A percentile compares a stretch with the other conserved stretches of the same genome.
Conservation (phyloP, 2,888 invertebrate species). For the Gasteruption jaculator region DNA sequence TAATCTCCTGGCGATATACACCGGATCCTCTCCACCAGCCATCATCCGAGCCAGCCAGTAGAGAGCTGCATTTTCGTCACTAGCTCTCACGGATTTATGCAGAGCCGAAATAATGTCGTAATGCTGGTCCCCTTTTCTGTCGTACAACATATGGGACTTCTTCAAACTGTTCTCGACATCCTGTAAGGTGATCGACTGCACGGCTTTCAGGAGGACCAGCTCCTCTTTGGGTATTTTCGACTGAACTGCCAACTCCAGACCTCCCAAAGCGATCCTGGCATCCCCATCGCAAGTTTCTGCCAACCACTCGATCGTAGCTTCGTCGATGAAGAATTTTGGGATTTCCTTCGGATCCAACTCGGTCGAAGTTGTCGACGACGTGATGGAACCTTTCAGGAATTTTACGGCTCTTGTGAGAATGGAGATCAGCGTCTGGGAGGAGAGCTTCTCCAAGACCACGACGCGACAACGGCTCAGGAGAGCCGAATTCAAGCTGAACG, state of each 20-base stretch:
- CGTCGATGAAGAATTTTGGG: slow-evolving; percentile 53
- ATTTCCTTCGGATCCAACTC: too few species aligned
- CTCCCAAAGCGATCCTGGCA: slow-evolving; percentile 73
- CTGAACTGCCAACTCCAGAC: slow-evolving; percentile 67
- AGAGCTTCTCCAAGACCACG: slow-evolving; percentile 68
- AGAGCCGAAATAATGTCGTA: slow-evolving; percentile 79
- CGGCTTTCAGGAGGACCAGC: slow-evolving; percentile 34
- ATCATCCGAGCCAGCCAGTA: slow-evolving; percentile 81
- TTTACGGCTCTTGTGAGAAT: slow-evolving; percentile 62
- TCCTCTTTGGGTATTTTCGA: slow-evolving; percentile 49
- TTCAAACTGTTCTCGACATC: slow-evolving; percentile 72
- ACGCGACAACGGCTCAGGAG: slow-evolving; percentile 75
- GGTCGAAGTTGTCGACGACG: not conserved
- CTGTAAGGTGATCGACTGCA: slow-evolving; percentile 58
- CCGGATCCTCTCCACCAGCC: slow-evolving; percentile 74
- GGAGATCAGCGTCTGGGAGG: slow-evolving; percentile 56
- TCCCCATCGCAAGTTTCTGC: slow-evolving; percentile 78
- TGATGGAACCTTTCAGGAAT: slow-evolving; percentile 41
- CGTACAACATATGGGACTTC: slow-evolving; percentile 75
- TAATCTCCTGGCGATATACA: slow-evolving; percentile 71
- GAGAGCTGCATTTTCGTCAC: slow-evolving; percentile 74
- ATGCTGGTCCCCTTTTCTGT: slow-evolving; percentile 76
- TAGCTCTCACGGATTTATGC: slow-evolving; percentile 78
- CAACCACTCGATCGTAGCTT: slow-evolving; percentile 64
- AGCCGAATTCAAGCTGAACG: slow-evolving; percentile 76